phyloP scores from a whole-genome alignment of 2,797 vertebrate species.

The Podargus strigoides region DNA sequence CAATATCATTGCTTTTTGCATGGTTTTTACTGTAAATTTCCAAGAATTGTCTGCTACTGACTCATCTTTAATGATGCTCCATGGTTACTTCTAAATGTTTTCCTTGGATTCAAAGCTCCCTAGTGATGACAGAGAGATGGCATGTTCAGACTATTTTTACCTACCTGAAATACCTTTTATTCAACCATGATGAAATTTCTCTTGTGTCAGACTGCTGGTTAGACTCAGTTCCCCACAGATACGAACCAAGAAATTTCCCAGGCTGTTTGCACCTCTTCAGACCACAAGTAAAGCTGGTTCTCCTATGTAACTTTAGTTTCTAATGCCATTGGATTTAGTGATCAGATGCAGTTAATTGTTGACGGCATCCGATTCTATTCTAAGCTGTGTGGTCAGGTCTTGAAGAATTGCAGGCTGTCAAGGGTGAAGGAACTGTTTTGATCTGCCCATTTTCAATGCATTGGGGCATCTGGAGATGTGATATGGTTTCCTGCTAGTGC shows the following conservation, averaged over 20 bases:
- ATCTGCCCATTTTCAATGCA: neutral
- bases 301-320: neutral
- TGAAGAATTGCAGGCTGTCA: neutral
- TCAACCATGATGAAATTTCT: neutral
- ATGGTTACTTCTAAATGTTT: neutral
- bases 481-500: neutral
- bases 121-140: neutral
- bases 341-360: neutral
- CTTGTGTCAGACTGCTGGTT: rapidly evolving
- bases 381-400: neutral
- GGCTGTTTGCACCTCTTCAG: neutral
- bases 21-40: neutral
- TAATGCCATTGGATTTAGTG: rapidly evolving
- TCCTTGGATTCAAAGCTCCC: neutral
- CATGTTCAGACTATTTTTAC: neutral
- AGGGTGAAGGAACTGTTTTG: neutral
- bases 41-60: neutral
- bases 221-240: neutral
- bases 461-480: neutral
- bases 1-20: rapidly evolving
- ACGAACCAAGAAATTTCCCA: neutral
- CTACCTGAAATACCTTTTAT: neutral
- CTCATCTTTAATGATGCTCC: neutral
- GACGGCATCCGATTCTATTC: neutral
- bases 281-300: neutral